Base-by-base conservation (phyloP, 2,113 vertebrate genomes). In the Barnardius zonarius region DNA sequence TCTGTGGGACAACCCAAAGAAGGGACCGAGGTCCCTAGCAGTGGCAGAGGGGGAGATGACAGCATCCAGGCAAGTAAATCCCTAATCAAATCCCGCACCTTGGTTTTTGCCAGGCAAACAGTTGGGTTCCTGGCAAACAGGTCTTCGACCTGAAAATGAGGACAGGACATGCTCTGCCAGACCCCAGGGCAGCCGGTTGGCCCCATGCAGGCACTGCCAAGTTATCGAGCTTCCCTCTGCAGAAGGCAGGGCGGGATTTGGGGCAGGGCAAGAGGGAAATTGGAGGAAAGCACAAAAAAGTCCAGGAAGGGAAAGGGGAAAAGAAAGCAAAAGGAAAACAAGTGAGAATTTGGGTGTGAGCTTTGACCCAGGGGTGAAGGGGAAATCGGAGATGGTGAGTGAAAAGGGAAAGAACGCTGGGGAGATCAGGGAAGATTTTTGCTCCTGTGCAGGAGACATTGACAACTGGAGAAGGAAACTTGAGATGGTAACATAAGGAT, bases 61-160 rank as follows among this genome's bases (percentile, higher is more conserved):
- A 93, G 52, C 74, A 70, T 92, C 51, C 48, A 88, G 69, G 74
- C 66, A 84, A 33, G 4, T 24, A 90, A 81, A 93, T 79, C 89
- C 83, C 80, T 89, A 61, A 91, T 88, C 57, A 78, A 83, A 82
- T 84, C 83, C 80, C 0, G 3, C 76, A 62, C 48, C 66, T 86
- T 52, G 35, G 7, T 69, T 94, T 95, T 68, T 94, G 83, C 92
- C 95, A 95, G 64, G 76, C 0, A 1, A 95, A 17, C 92, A 86
- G 80, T 90, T 82, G 88, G 93, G 69, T 49, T 93, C 69, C 86
- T 95, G 96, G 96, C 81, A 95, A 63, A 54, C 2, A 5, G 83
- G 70, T 57, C 6, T 3, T 1, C 30, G 15, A 86, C 91, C 91
- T 92, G 91, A 91, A 80, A 94, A 77, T 7, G 5, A 96, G 89